Conservation (phyloP, 2,888 invertebrate species). For the Harpagoxenus sublaevis region DNA sequence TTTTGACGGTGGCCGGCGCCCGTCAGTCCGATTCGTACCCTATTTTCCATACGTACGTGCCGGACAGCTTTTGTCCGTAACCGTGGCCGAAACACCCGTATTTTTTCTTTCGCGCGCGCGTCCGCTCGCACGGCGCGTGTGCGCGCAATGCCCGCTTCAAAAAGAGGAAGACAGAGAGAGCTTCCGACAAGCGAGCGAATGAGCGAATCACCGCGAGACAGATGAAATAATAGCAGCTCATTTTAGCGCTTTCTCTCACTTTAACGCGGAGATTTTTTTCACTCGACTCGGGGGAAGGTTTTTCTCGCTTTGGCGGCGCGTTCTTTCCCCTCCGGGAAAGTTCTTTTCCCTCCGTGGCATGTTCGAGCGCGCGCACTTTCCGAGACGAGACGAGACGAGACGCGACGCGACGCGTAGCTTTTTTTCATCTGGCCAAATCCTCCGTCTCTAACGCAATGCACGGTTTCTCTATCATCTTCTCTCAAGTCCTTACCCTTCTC, state of each 20-base stretch:
- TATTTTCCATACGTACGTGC: constrained; percentile 13
- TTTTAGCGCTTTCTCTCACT: constrained; percentile 17
- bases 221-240: constrained; percentile 36
- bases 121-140: neutral
- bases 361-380: neutral
- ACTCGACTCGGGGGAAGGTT: neutral
- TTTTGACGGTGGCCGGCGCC: constrained; percentile 16
- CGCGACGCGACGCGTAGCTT: neutral
- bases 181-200: constrained; percentile 1
- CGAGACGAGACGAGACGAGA: neutral
- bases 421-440: constrained; percentile 21
- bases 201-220: constrained; percentile 16
- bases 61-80: constrained; percentile 28
- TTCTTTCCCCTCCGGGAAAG: neutral
- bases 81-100: neutral
- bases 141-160: neutral
- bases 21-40: neutral
- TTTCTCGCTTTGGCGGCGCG: constrained; percentile 27
- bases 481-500: constrained; percentile 17
- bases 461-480: constrained; percentile 40
- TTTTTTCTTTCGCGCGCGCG: constrained; percentile 20
- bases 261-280: constrained; percentile 18
- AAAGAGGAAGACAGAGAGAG: neutral
- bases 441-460: constrained; percentile 23
- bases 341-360: neutral